Evolutionary conservation across 2,797 vertebrate species (phyloP), one percentile per base, ranked within the genome.

Genomic region (Alauda arvensis): DNA sequence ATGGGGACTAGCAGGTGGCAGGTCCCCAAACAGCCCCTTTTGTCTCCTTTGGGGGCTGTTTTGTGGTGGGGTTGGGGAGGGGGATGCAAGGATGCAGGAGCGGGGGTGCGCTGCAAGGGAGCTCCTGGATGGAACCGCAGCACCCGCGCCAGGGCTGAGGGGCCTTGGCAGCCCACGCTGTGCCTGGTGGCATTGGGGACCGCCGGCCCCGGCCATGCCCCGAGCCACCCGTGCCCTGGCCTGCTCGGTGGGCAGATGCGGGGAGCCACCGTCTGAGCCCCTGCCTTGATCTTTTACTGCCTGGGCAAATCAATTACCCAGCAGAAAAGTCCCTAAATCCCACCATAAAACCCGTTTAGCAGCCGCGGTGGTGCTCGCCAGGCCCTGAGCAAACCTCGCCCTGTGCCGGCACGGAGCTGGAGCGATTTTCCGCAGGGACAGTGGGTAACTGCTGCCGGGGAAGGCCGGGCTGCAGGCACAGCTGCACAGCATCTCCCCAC

Each of bases 1-100:
- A 97, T 92, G 84, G 93, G 94, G 95, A 96, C 96, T 98, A 97
- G 98, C 98, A 99, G 98, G 98, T 99, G 98, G 98, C 97, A 98
- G 96, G 94, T 93, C 94, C 92, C 96, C 94, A 96, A 96, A 95
- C 95, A 95, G 95, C 83, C 74, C 92, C 95, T 95, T 96, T 96
- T 96, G 95, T 96, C 91, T 91, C 92, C 90, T 92, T 89, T 93
- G 87, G 93, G 94, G 93, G 91, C 91, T 95, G 92, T 95, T 95
- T 93, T 94, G 95, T 92, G 93, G 93, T 96, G 95, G 86, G 79
- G 74, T 83, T 88, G 78, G 65, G 78, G 82, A 78, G 90, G 88
- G 89, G 93, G 87, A 48, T 88, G 86, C 79, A 49, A 89, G 81
- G 85, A 95, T 84, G 93, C 39, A 10, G 46, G 53, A 76, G 46